Evolutionary conservation across 2,113 vertebrate genomes (phyloP), one percentile per base, ranked within the genome.

Genomic region (Brachionichthys hirsutus): DNA sequence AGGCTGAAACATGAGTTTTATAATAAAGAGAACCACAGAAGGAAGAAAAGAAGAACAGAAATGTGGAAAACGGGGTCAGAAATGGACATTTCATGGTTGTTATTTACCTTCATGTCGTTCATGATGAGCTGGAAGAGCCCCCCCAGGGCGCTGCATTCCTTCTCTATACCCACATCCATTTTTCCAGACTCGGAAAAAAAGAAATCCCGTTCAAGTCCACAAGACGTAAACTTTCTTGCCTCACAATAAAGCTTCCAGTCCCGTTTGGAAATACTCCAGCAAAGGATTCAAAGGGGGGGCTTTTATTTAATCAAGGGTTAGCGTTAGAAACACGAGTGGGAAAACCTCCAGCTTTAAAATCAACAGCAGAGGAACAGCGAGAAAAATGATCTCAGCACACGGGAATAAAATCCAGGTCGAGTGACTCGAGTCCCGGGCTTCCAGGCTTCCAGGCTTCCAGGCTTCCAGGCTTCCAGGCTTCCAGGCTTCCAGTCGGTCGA

Each of bases 141-240:
- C 82, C 92, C 93, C 83, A 94, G 82, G 62, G 92, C 92, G 88
- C 93, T 89, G 82, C 93, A 93, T 85, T 94, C 93, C 87, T 92
- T 92, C 88, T 93, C 93, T 74, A 92, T 91, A 18, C 90, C 90
- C 85, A 89, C 90, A 85, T 94, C 93, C 93, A 94, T 94, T 83
- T 88, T 89, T 83, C 82, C 88, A 58, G 41, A 13, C 58, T 67
- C 48, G 70, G 77, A 55, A 73, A 73, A n/a, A n/a, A n/a, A n/a
- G n/a, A n/a, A 78, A 78, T 63, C 52, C 67, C 63, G 12, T 10
- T 38, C 36, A 38, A 12, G 12, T 11, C 3, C 9, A 38, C 54
- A 60, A 70, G 5, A 19, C 16, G 17, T 12, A 22, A 67, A 69
- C 61, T 62, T 76, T 73, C 46, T 35, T 22, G 30, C 54, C 24